phyloP scores from a whole-genome alignment of 2,113 vertebrate genomes.

The Tragelaphus scriptus region DNA sequence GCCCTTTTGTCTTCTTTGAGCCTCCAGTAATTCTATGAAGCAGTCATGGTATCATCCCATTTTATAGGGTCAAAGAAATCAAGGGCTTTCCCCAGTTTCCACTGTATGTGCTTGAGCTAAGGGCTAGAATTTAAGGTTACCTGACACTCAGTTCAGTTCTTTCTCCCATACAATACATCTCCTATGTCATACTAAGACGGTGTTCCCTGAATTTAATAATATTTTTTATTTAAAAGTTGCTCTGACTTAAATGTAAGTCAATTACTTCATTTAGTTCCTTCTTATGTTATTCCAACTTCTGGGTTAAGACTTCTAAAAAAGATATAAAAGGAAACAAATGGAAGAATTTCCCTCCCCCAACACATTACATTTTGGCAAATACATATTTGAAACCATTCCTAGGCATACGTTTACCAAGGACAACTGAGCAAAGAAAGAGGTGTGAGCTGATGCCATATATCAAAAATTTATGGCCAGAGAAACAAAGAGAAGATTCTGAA shows the following conservation, averaged over 20 bases:
- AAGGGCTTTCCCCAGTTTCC: not conserved
- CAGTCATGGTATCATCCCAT: not conserved
- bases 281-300: not conserved
- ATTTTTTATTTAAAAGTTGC: not conserved
- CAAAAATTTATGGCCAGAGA: not conserved
- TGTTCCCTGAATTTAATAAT: not conserved
- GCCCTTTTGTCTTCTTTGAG: not conserved
- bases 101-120: not conserved
- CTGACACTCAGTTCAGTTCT: not conserved
- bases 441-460: not conserved
- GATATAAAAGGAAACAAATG: not conserved
- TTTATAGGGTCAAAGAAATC: not conserved
- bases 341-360: not conserved
- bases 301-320: conserved; percentile 9
- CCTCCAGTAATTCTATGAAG: not conserved
- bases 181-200: not conserved
- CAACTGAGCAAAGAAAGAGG: not conserved
- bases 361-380: conserved; percentile 1
- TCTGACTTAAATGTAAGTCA: not conserved
- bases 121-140: not conserved
- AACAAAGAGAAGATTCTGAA: not conserved
- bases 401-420: not conserved
- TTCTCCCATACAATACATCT: not conserved
- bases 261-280: conserved; percentile 21
- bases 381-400: conserved; percentile 1